phyloP scores from a whole-genome alignment of 2,113 vertebrate genomes.

The Phoxinus phoxinus region DNA sequence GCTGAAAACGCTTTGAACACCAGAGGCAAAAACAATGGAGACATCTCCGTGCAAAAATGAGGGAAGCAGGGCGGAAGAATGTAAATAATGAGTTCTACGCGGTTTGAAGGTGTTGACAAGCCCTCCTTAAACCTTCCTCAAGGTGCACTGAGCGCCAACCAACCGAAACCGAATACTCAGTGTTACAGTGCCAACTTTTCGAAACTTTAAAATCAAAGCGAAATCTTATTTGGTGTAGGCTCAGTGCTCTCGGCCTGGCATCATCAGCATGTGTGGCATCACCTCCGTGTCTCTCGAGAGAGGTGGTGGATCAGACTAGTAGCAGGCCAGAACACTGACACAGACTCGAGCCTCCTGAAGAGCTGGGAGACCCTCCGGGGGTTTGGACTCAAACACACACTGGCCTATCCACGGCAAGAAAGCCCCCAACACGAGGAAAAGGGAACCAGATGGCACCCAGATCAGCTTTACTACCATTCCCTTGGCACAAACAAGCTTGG shows the following conservation, averaged over 20 bases:
- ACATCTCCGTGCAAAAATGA: constrained; percentile 39
- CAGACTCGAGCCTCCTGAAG: constrained; percentile 53
- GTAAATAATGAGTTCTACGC: constrained; percentile 58
- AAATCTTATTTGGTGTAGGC: too few relatives aligned
- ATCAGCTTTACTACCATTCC: constrained; percentile 62
- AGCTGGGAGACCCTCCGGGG: constrained; percentile 57
- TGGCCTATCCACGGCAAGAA: constrained; percentile 57
- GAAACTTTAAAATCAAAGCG: not conserved
- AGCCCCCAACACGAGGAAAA: constrained; percentile 59
- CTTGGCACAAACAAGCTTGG: constrained; percentile 68
- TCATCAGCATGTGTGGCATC: constrained; percentile 56
- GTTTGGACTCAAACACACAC: constrained; percentile 57
- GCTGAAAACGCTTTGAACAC: constrained; percentile 66
- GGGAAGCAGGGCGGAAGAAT: constrained; percentile 54
- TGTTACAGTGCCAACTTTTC: not conserved
- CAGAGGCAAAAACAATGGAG: constrained; percentile 49
- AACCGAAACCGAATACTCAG: not conserved
- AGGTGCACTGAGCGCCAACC: constrained; percentile 39
- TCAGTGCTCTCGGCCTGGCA: constrained; percentile 46
- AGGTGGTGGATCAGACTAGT: constrained; percentile 47
- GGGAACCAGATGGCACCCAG: constrained; percentile 67
- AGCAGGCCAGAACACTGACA: constrained; percentile 49
- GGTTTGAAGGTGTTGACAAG: constrained; percentile 58
- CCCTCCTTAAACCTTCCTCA: constrained; percentile 44
- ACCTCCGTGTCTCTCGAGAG: constrained; percentile 53